Base-by-base conservation (phyloP, 2,888 invertebrate species). In the Ernsta delagoae region DNA sequence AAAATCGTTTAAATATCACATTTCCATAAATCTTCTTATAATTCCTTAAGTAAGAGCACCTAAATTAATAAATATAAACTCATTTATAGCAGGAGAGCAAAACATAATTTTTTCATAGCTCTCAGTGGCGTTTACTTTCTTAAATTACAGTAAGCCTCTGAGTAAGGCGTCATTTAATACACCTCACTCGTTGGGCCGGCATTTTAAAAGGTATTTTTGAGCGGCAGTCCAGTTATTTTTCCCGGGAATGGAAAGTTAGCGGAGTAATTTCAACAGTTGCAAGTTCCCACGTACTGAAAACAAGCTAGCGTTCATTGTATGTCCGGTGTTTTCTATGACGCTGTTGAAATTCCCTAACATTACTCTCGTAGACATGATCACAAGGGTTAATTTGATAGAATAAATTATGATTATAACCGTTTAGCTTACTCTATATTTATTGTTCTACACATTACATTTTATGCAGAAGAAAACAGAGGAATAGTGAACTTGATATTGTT, bases 221-320 rank as follows among this genome's bases (percentile, higher is more conserved):
- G 50, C 78, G 81, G 70, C 72, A 75, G 74, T 71, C 73, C 64
- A 77, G 77, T 80, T 85, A 86, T 87, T 88, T 86, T 86, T 79
- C 80, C 59, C 76, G 50, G 57, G 41, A 36, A 48, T 75, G 74
- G 74, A 74, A 80, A 83, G 79, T 83, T 81, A 77, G 80, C 77
- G 77, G 76, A 82, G 85, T 87, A 88, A 88, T 88, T 87, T 86
- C 79, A 83, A 80, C 91, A 91, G 88, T 79, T 91, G 92, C 79
- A 74, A 73, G 75, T 87, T 90, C 92, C 81, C 92, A 90, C 88
- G 86, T 70, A 16, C 65, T 75, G 74, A 77, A 78, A 77, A 76
- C 72, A 71, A 70, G 72, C 73, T 71, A 60, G 61, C 61, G 71
- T 74, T 76, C 77, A 75, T 74, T 75, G 77, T 74, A 65, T 72